Percentiles rank a stretch among this genome's conserved stretches.
Conservation (phyloP, 2,888 invertebrate genomes). For the Zygaena filipendulae region DNA sequence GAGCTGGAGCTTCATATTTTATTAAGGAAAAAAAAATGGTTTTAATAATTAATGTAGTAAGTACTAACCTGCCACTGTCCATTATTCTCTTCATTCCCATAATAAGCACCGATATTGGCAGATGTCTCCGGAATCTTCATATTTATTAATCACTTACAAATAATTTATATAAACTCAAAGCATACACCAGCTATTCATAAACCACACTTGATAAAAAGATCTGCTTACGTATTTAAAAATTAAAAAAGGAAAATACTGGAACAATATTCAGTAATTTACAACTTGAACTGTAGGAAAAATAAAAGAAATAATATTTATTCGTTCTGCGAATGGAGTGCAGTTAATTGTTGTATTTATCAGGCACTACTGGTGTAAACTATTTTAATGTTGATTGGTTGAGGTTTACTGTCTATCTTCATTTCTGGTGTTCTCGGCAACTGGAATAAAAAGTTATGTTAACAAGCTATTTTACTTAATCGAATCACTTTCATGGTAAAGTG, state of each 20-base stretch:
- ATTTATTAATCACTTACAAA: conserved; percentile 27
- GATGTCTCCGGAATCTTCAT: conserved; percentile 62
- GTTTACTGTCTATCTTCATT: conserved; percentile 38
- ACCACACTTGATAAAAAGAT: conserved; percentile 20
- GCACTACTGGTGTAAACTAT: no score
- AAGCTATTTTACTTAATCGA: not conserved
- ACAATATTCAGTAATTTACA: no score
- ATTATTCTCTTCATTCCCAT: conserved; percentile 54
- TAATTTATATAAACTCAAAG: conserved; percentile 13
- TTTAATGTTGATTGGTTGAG: no score
- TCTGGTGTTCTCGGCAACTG: conserved; percentile 39
- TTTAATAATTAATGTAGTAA: no score
- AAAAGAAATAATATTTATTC: no score
- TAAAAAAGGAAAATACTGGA: conserved; percentile 15
- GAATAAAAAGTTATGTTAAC: conserved; percentile 16
- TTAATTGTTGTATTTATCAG: no score
- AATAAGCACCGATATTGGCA: conserved; percentile 53
- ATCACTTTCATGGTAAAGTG: no score
- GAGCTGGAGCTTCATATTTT: no score
- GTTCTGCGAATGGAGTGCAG: no score
- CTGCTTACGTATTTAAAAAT: conserved; percentile 13
- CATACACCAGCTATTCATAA: no score
- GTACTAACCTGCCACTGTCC: conserved; percentile 55
- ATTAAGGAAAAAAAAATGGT: no score
- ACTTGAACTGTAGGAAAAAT: no score